Evolutionary conservation across 2,113 vertebrate genomes (phyloP).

Genomic region (Dissostichus mawsoni): DNA sequence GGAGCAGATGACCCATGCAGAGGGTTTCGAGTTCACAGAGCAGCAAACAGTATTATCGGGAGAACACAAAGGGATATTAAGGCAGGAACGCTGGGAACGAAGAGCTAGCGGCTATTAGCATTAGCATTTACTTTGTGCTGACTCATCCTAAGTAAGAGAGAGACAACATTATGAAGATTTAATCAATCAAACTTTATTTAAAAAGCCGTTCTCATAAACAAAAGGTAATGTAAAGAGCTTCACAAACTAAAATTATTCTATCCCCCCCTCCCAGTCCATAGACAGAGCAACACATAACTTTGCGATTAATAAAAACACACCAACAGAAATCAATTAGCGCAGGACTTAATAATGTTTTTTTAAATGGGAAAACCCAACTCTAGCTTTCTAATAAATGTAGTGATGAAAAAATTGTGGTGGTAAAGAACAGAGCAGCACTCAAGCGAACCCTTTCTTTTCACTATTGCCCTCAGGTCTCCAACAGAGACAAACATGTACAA

Average conservation of each 20-base stretch:
- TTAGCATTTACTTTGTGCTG: not conserved
- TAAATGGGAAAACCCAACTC: not conserved
- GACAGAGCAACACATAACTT: not conserved
- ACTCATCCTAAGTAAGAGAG: not conserved
- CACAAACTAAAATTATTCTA: too few relatives aligned
- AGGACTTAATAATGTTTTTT: not conserved
- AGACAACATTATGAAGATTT: not conserved
- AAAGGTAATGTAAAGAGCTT: too few relatives aligned
- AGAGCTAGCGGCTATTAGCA: not conserved
- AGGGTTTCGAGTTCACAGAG: slow-evolving; percentile 32
- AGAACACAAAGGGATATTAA: slow-evolving; percentile 23
- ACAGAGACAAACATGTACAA: not conserved
- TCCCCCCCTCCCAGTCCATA: not conserved
- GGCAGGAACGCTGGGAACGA: not conserved
- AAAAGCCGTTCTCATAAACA: too few relatives aligned
- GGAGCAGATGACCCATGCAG: slow-evolving; percentile 15
- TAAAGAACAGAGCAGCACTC: not conserved
- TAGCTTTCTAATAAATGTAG: not conserved
- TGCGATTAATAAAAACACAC: too few relatives aligned
- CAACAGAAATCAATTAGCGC: too few relatives aligned
- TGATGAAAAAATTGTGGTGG: not conserved
- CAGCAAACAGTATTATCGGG: slow-evolving; percentile 29
- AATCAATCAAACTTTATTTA: too few relatives aligned
- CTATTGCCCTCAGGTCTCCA: not conserved
- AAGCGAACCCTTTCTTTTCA: not conserved